Percentiles rank a stretch among this genome's conserved stretches.
phyloP scores from a whole-genome alignment of 1,140 invertebrate genomes.

The Caenorhabditis elegans region DNA sequence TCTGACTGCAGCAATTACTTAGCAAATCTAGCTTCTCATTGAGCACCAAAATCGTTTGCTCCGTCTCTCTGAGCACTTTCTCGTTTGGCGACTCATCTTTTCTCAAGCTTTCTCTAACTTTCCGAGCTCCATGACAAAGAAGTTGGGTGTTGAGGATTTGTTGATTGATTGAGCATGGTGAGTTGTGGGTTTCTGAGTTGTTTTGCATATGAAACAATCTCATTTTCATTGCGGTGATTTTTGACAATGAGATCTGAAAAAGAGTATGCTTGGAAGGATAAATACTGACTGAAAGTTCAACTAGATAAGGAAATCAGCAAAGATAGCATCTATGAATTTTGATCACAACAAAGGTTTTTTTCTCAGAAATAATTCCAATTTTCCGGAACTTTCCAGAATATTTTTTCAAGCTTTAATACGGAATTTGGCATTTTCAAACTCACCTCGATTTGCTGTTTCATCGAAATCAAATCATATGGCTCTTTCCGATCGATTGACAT shows the following conservation, averaged over 20 bases:
- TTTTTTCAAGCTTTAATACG: too few species aligned
- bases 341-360: too few species aligned
- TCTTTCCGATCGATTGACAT: constrained; percentile 15
- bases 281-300: too few species aligned
- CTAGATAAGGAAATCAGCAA: too few species aligned
- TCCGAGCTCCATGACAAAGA: neutral
- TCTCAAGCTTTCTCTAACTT: neutral
- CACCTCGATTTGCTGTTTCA: neutral
- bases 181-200: neutral
- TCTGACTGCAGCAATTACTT: neutral
- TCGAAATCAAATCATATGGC: neutral
- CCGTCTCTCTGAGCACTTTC: neutral
- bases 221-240: neutral
- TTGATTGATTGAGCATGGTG: neutral
- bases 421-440: neutral
- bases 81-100: neutral
- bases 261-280: too few species aligned
- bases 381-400: too few species aligned
- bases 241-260: neutral
- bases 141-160: neutral
- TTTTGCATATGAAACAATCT: constrained; percentile 4
- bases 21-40: neutral
- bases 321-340: too few species aligned
- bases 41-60: constrained; percentile 5
- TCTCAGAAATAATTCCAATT: too few species aligned